Conservation (phyloP, 1,140 invertebrate genomes). For the Bursaphelenchus mucronatus region DNA sequence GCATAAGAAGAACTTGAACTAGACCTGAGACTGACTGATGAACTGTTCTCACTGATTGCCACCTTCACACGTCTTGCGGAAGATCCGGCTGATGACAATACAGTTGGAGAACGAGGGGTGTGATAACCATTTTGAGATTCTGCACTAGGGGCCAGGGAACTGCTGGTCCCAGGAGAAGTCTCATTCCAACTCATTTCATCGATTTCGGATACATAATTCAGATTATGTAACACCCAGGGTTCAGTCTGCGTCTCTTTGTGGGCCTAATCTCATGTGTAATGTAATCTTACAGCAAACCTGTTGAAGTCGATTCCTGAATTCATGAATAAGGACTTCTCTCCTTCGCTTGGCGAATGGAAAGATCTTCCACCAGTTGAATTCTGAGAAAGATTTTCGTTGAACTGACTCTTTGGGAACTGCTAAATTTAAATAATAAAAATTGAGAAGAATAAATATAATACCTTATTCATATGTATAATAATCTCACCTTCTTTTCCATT, state of each 20-base stretch:
- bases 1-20: slow-evolving; percentile 32
- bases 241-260: slow-evolving; percentile 43
- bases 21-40: slow-evolving; percentile 21
- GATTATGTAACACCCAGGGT: slow-evolving; percentile 1
- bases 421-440: too few species aligned
- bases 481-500: background rate
- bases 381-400: slow-evolving; percentile 22
- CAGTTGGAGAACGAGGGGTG: slow-evolving; percentile 22
- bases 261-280: slow-evolving; percentile 15
- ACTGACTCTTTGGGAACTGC: background rate
- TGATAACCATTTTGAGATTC: slow-evolving; percentile 18
- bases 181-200: slow-evolving; percentile 34
- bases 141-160: slow-evolving; percentile 13
- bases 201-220: slow-evolving; percentile 25
- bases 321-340: slow-evolving; percentile 34
- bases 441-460: slow-evolving; percentile 2
- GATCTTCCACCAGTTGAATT: slow-evolving; percentile 42
- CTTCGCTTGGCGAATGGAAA: slow-evolving; percentile 46
- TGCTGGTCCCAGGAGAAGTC: slow-evolving; percentile 16
- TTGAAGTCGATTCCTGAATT: slow-evolving; percentile 34
- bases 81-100: slow-evolving; percentile 22
- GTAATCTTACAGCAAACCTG: slow-evolving; percentile 29
- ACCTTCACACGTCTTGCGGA: slow-evolving; percentile 21
- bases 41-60: slow-evolving; percentile 21
- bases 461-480: background rate